Conservation (phyloP, 2,797 vertebrate species). For the Cryptoblepharus egeriae region DNA sequence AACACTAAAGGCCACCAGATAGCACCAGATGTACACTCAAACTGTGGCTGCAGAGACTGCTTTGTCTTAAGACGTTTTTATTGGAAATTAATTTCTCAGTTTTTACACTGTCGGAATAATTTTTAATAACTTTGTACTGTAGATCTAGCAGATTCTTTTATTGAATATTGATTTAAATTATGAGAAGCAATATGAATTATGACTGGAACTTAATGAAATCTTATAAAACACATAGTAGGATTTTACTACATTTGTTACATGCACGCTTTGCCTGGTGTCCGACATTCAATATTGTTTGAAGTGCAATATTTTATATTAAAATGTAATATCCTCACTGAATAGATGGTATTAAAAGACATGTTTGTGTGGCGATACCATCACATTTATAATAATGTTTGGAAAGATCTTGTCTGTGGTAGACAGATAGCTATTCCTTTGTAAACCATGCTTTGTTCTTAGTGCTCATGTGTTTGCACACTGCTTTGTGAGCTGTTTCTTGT, state of each 20-base stretch:
- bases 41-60: background rate
- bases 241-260: background rate
- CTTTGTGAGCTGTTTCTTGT: no score
- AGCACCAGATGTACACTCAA: background rate
- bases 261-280: background rate
- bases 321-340: conserved; percentile 16
- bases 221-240: background rate
- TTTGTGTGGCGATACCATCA: background rate
- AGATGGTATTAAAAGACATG: background rate
- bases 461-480: no score
- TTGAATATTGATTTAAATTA: background rate
- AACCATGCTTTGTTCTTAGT: background rate
- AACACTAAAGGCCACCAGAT: background rate
- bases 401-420: conserved; percentile 4
- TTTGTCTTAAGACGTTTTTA: background rate
- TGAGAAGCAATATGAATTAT: conserved; percentile 1
- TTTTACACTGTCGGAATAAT: background rate
- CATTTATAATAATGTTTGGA: background rate
- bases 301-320: conserved; percentile 24
- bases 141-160: conserved; percentile 9
- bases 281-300: conserved; percentile 5
- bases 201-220: conserved; percentile 30
- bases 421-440: background rate
- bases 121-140: background rate
- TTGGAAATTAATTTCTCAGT: conserved; percentile 7